These are phyloP conservation scores for Frankliniella intonsa DNA, from an alignment of 2,888 invertebrate genomes.

Conservation along the genomic window DNA sequence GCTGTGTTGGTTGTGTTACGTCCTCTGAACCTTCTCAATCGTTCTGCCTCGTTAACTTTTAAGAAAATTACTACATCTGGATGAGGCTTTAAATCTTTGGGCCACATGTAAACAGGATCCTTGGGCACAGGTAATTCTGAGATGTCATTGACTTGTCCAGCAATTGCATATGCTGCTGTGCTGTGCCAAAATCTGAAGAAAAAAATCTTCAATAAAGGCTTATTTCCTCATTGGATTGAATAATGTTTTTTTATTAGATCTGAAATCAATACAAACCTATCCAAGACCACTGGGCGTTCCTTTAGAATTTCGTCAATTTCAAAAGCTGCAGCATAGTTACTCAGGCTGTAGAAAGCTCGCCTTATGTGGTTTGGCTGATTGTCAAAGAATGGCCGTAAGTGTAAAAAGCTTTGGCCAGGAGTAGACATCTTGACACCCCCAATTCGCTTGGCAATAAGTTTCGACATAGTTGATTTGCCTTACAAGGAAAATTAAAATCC, in stretches of 20 bases:
- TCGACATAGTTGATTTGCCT: conserved; percentile 49
- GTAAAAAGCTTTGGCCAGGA: conserved; percentile 45
- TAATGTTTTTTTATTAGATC: conserved; percentile 27
- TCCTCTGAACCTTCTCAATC: background rate
- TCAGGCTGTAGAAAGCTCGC: conserved; percentile 48
- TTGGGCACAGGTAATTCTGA: conserved; percentile 28
- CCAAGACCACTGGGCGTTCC: conserved; percentile 47
- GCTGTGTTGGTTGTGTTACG: background rate
- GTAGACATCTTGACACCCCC: conserved; percentile 44
- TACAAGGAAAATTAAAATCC: conserved; percentile 33
- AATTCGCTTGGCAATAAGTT: conserved; percentile 43
- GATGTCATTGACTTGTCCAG: conserved; percentile 28
- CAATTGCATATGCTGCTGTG: conserved; percentile 32
- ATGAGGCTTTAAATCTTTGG: conserved; percentile 28
- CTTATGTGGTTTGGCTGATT: conserved; percentile 43
- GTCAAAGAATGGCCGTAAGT: conserved; percentile 45
- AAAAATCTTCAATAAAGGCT: background rate
- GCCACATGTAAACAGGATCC: conserved; percentile 32
- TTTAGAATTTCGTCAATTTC: conserved; percentile 43
- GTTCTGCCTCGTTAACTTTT: background rate
- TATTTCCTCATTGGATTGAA: background rate
- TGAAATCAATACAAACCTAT: conserved; percentile 44
- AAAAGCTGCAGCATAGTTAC: conserved; percentile 49
- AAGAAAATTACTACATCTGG: background rate
- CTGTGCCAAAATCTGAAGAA: conserved; percentile 32